Base-by-base conservation (phyloP, 1,140 invertebrate genomes). In the Hycleus cichorii region DNA sequence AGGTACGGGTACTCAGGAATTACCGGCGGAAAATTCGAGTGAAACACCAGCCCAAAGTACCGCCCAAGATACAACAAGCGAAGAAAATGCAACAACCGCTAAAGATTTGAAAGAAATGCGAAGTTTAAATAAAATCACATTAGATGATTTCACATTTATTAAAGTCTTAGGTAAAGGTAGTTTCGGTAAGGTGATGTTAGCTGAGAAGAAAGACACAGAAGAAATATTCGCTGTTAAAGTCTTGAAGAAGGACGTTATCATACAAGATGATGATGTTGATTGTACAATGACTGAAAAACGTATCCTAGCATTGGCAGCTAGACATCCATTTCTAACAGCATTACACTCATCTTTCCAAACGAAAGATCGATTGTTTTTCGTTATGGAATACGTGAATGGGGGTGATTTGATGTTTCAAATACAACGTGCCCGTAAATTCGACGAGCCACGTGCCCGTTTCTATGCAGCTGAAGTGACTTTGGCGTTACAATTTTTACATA, bases 341-440 rank as follows among this genome's bases (percentile, higher is more conserved):
- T 83, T 99, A 64, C 93, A 97, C 81, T 97, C 90, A 67, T 97
- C 92, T 78, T 99, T 98, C 80, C 97, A 99, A 78, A 99, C 97
- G 24, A 63, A 65, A 56, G 72, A 74, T 54, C 61, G 70, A 4
- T 79, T 99, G 52, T 99, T 98, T 78, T 98, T 99, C 78, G 95
- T 99, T 49, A 97, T 97, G 95, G 95, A 97, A 77, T 99, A 98
- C 75, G 94, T 99, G 4, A 97, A 98, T 76, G 97, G 97, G 68
- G 97, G 97, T 69, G 97, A 99, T 81, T 81, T 99, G 57, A 99
- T 99, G 97, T 99, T 99, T 80, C 97, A 99, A 86, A 99, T 99
- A 72, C 97, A 99, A 79, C 86, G 93, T 70, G 91, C 95, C 47
- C 81, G 95, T 51, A 97, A 98, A 77, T 99, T 99, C 77, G 97